Percentiles rank a stretch among this genome's conserved stretches.
These are phyloP conservation scores for Heterotis niloticus DNA, from an alignment of 2,113 vertebrate genomes.

Conservation along the genomic window DNA sequence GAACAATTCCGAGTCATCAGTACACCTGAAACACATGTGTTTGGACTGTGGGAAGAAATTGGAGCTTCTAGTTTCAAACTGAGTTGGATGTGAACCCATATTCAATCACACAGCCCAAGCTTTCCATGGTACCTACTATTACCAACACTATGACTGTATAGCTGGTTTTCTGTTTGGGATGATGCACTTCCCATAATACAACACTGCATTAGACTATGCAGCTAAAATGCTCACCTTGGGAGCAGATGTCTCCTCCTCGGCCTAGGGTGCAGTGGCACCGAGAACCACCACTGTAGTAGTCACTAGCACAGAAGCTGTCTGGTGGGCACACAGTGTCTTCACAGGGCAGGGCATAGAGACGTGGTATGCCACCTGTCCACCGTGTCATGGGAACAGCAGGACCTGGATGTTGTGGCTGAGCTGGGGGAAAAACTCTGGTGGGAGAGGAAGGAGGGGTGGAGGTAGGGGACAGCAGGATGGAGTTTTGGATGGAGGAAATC, in stretches of 20 bases:
- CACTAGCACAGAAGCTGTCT: constrained; percentile 71
- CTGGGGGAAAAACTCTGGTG: not conserved
- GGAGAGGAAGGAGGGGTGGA: constrained; percentile 16
- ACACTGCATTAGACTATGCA: not conserved
- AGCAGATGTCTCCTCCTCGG: constrained; percentile 62
- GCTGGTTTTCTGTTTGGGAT: no score
- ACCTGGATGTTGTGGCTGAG: not conserved
- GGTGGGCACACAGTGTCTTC: constrained; percentile 66
- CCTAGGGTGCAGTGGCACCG: constrained; percentile 72
- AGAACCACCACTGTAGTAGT: constrained; percentile 63
- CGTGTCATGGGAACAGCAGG: not conserved
- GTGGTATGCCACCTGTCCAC: not conserved
- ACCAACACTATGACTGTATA: no score
- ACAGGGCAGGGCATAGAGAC: constrained; percentile 59
- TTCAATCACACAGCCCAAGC: no score
- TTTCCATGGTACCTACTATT: no score
- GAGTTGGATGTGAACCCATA: no score
- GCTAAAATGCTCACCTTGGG: constrained; percentile 55
- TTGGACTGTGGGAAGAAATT: no score
- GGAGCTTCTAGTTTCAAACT: no score
- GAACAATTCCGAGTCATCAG: no score
- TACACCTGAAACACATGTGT: no score
- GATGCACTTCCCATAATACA: no score
- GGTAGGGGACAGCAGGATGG: not conserved
- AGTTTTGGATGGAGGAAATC: accelerated